A percentile compares a stretch with the other conserved stretches of the same genome.
These are phyloP conservation scores for Herpailurus yagouaroundi DNA, from an alignment of 2,113 vertebrate species.

Conservation along the genomic window DNA sequence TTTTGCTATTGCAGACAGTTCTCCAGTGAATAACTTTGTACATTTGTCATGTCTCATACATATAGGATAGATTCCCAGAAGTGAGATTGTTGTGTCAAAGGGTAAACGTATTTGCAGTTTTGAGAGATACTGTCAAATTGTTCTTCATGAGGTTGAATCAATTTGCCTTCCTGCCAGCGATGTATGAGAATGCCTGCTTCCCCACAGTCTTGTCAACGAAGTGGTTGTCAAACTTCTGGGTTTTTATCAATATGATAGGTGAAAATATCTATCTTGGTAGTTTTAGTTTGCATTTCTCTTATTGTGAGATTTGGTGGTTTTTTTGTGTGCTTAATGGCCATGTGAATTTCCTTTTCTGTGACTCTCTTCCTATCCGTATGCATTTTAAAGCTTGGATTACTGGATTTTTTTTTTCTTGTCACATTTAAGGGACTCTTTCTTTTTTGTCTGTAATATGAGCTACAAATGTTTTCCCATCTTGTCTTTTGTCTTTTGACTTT, in stretches of 20 bases:
- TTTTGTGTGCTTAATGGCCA: background rate
- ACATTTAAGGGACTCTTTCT: background rate
- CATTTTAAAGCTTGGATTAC: background rate
- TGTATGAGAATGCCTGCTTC: background rate
- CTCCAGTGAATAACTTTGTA: background rate
- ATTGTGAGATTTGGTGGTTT: background rate
- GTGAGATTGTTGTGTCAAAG: constrained; percentile 33
- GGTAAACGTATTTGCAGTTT: constrained; percentile 19
- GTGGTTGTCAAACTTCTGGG: background rate
- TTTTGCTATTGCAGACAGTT: background rate
- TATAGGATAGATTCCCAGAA: background rate
- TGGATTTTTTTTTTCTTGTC: background rate
- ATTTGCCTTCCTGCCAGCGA: background rate
- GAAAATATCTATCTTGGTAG: background rate
- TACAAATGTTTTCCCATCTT: background rate
- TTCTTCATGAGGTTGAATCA: background rate
- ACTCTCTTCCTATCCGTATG: background rate
- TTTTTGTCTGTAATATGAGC: background rate
- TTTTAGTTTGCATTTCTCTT: background rate
- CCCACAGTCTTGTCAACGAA: background rate
- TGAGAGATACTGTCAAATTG: background rate
- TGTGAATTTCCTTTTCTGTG: constrained; percentile 1
- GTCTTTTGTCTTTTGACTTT: constrained; percentile 13
- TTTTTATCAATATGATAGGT: background rate
- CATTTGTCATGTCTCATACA: background rate